Conservation (phyloP, 2,797 vertebrate species). For the Ctenochaetus hawaiiensis region DNA sequence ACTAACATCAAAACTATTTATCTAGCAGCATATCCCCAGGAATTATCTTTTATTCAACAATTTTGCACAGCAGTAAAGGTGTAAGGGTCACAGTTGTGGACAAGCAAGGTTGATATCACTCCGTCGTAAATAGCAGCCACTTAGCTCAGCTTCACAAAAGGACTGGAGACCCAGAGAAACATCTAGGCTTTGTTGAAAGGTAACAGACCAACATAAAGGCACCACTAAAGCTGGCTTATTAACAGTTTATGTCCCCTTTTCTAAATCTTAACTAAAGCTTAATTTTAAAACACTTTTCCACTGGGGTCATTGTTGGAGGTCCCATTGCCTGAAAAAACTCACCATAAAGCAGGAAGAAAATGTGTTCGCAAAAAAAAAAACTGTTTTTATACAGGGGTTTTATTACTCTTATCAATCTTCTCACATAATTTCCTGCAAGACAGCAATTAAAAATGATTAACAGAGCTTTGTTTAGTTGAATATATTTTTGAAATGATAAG, state of each 20-base stretch:
- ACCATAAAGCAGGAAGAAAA: not conserved
- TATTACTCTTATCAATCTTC: not conserved
- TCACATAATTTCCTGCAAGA: not conserved
- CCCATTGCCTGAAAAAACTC: not conserved
- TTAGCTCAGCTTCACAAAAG: not conserved
- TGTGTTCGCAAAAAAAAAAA: no score
- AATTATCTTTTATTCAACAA: conserved; percentile 3
- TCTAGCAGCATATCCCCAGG: not conserved
- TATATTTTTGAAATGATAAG: no score
- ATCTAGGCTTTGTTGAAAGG: not conserved
- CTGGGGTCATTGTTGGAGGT: not conserved
- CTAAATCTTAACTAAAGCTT: no score
- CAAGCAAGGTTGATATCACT: not conserved
- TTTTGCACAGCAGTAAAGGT: not conserved
- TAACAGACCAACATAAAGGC: not conserved
- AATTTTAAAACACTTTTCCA: not conserved
- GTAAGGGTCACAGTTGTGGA: not conserved
- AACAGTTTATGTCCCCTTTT: not conserved
- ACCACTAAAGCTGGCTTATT: not conserved
- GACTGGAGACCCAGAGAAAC: not conserved
- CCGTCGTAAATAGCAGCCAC: not conserved
- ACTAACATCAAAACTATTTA: not conserved
- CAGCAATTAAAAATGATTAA: not conserved
- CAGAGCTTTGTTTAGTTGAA: not conserved
- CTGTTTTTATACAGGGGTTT: no score